Conservation (phyloP, 2,797 vertebrate genomes). For the Tokudaia muenninki region DNA sequence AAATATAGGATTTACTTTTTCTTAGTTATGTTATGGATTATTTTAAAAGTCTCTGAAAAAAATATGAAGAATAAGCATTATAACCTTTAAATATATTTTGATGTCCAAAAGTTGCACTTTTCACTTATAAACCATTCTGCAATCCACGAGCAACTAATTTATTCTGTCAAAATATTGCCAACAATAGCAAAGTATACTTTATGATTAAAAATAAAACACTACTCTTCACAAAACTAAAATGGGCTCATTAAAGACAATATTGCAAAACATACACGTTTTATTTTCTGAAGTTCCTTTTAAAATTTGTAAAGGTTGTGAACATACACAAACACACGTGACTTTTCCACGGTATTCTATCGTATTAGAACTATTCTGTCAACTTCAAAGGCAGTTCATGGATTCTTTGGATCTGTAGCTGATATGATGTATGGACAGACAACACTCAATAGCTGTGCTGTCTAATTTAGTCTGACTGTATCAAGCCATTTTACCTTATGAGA, state of each 20-base stretch:
- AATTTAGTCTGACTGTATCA: not conserved
- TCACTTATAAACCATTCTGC: not conserved
- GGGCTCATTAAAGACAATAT: not conserved
- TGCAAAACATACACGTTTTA: not conserved
- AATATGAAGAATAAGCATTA: not conserved
- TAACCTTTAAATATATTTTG: not conserved
- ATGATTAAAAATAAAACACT: not conserved
- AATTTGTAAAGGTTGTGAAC: not conserved
- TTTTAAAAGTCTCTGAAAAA: not conserved
- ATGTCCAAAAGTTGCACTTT: not conserved
- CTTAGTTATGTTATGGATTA: not conserved
- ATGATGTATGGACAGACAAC: not conserved
- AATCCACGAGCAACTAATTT: not conserved
- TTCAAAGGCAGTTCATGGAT: not conserved
- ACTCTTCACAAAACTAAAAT: constrained; percentile 14
- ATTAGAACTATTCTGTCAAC: not conserved
- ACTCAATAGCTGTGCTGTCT: not conserved
- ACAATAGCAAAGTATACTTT: not conserved
- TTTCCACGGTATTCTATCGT: not conserved
- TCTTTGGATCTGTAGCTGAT: not conserved
- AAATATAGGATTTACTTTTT: not conserved
- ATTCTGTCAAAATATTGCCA: not conserved
- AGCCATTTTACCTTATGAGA: not conserved
- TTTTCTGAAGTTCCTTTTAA: constrained; percentile 27
- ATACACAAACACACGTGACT: not conserved